Base-by-base conservation (phyloP, 1,140 invertebrate species). In the Scaptodrosophila lebanonensis region DNA sequence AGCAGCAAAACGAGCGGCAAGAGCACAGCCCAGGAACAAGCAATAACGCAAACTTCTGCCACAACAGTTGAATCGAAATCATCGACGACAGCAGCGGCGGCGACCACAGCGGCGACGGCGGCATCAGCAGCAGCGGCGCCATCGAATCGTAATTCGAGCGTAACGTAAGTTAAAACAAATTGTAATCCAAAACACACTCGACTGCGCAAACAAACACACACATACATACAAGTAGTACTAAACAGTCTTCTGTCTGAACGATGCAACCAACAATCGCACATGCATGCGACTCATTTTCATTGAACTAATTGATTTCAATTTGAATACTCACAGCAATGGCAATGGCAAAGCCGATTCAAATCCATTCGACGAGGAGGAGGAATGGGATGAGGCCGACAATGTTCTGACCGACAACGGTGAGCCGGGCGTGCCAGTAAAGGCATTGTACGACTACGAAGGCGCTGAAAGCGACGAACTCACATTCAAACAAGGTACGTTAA, bases 401-500 rank as follows among this genome's bases (percentile, higher is more conserved):
- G 92, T 95, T 13, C 89, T 97, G 58, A 93, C 95, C 18, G 95
- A 98, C 87, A 95, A 93, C 64, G 96, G 96, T 25, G 95, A 97
- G 88, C 94, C 95, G 36, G 96, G 96, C 13, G 93, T 98, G 64
- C 95, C 95, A 33, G 97, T 99, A 18, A 92, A 94, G 83, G 97
- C 97, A 17, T 89, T 99, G 1, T 99, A 99, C 86, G 96, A 98
- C 88, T 99, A 99, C 87, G 94, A 95, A 68, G 96, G 96, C 59
- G 95, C 96, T 1, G 98, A 99, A 91, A 94, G 93, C 65, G 98
- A 99, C 88, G 98, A 99, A 88, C 91, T 99, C 9, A 95, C 92
- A 88, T 98, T 99, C 88, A 95, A 96, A 89, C 94, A 95, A 91
- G 98, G 97, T 97, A 87, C 73, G 64, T 61, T 42, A 57, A 60